Evolutionary conservation across 2,888 invertebrate genomes (phyloP), one percentile per base, ranked within the genome.

Genomic region (Galeopsomyia nigrocyanea): DNA sequence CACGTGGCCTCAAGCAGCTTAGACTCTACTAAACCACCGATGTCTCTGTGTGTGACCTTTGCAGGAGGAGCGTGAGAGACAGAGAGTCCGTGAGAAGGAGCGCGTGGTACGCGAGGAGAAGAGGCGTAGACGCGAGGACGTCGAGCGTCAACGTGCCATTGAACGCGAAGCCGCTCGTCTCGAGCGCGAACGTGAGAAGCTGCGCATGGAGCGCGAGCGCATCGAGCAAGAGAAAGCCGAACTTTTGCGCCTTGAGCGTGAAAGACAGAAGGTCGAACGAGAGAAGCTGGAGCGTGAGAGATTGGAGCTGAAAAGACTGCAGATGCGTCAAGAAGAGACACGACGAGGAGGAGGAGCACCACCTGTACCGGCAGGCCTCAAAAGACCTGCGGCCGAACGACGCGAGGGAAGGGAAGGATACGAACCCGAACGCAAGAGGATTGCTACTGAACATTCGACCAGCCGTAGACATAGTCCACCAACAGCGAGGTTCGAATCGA

Each of bases 141-240:
- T 92, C 79, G 90, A 92, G 56, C 90, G 94, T 31, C 92, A 94
- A 78, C 90, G 94, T 6, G 95, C 95, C 82, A 90, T 94, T 14
- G 95, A 96, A 82, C 89, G 95, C 3, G 96, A 97, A 87, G 94
- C 95, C 50, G 90, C 92, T 57, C 91, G 95, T 65, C 89, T 96
- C 65, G 93, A 93, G 74, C 89, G 94, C 63, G 95, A 96, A 84
- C 89, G 95, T 31, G 94, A 95, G 81, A 94, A 94, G 81, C 87
- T 96, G 75, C 90, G 94, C 58, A 87, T 94, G 16, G 97, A 97
- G 87, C 90, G 95, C 22, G 96, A 96, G 80, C 92, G 93, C 78
- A 92, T 97, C 67, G 97, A 97, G 83, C 91, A 94, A 3, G 96
- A 96, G 83, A 95, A 95, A 86, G 93, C 94, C 17, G 96, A 97